These are phyloP conservation scores for Poecilia gillii DNA, from an alignment of 2,797 vertebrate genomes.

Conservation along the genomic window DNA sequence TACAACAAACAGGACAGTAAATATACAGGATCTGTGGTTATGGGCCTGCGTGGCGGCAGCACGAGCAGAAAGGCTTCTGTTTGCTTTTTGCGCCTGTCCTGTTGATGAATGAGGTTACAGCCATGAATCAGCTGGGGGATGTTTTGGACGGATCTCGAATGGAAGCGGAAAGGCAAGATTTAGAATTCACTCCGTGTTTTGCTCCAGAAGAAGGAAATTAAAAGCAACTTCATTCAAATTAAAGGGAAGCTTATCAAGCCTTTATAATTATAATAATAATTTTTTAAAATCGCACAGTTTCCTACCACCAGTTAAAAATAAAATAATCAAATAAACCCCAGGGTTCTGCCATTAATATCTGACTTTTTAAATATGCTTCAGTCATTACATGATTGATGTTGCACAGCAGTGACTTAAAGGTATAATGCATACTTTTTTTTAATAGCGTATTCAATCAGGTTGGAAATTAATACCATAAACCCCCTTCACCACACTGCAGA, in stretches of 20 bases:
- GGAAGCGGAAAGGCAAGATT: constrained; percentile 36
- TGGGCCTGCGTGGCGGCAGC: constrained; percentile 33
- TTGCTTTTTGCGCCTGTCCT: constrained; percentile 19
- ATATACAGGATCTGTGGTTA: constrained; percentile 35
- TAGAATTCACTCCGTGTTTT: constrained; percentile 16
- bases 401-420: constrained; percentile 24
- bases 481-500: neutral
- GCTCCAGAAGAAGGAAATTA: constrained; percentile 40
- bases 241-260: constrained; percentile 36
- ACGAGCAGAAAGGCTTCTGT: constrained; percentile 24
- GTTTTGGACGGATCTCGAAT: constrained; percentile 14
- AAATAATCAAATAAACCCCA: neutral
- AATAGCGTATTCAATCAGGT: neutral
- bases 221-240: constrained; percentile 54
- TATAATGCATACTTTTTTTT: neutral
- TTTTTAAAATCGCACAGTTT: constrained; percentile 30
- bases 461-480: neutral
- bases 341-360: constrained; percentile 25
- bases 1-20: constrained; percentile 37
- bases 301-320: constrained; percentile 15
- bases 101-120: constrained; percentile 38
- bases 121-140: constrained; percentile 42
- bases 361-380: constrained; percentile 41
- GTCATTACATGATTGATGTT: constrained; percentile 33
- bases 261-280: constrained; percentile 36